A percentile compares a stretch with the other conserved stretches of the same genome.
Evolutionary conservation across 1,140 invertebrate genomes (phyloP).

Genomic region (Euwallacea similis): DNA sequence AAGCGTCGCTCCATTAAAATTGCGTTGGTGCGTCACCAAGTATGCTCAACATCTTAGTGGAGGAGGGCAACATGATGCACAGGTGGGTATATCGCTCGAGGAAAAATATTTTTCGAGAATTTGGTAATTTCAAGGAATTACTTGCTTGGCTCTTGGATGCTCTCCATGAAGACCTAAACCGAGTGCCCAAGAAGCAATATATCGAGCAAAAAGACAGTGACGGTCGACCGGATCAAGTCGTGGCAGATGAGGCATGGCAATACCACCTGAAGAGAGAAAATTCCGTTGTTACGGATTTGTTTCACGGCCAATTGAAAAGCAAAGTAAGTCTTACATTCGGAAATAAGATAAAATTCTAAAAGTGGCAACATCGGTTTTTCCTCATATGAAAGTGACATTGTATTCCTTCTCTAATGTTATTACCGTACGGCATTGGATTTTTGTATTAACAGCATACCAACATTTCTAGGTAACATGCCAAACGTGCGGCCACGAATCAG

Average conservation of each 20-base stretch:
- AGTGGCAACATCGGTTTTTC: background rate
- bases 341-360: no score
- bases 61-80: constrained; percentile 88
- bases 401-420: no score
- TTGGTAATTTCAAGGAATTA: constrained; percentile 64
- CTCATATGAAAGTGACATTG: background rate
- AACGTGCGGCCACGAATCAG: constrained; percentile 76
- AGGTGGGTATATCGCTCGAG: constrained; percentile 45
- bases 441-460: no score
- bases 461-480: constrained; percentile 66
- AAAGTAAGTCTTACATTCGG: constrained; percentile 55
- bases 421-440: no score
- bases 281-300: constrained; percentile 86
- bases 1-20: constrained; percentile 81
- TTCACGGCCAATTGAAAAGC: constrained; percentile 89
- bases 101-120: background rate
- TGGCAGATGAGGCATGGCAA: constrained; percentile 81
- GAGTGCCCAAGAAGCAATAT: constrained; percentile 69
- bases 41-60: constrained; percentile 81
- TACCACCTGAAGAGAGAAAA: constrained; percentile 77
- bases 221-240: constrained; percentile 73
- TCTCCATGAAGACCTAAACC: constrained; percentile 87
- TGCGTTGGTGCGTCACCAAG: constrained; percentile 81
- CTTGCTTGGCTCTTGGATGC: constrained; percentile 86
- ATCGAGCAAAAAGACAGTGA: constrained; percentile 76